Percentiles rank a stretch among this genome's conserved stretches.
Evolutionary conservation across 2,797 vertebrate genomes (phyloP).

Genomic region (Todus mexicanus): DNA sequence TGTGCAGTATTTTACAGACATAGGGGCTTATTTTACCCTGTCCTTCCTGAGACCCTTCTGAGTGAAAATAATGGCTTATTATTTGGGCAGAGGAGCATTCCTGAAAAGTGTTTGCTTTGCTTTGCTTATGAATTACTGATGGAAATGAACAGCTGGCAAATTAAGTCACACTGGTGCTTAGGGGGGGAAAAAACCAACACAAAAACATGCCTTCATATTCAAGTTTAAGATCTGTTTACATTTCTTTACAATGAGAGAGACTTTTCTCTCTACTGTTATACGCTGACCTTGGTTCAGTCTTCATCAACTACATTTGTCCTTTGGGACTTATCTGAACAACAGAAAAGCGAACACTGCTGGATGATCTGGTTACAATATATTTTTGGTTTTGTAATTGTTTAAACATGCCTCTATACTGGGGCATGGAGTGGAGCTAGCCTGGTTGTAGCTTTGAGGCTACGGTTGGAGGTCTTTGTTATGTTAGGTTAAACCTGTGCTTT

Average conservation of each 20-base stretch:
- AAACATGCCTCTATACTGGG: fast-evolving
- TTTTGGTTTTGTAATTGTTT: not conserved
- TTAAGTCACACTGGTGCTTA: not conserved
- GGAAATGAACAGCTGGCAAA: constrained; percentile 51
- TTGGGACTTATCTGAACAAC: not conserved
- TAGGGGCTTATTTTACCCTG: not conserved
- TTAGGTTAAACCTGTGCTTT: not conserved
- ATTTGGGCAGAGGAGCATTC: constrained; percentile 10
- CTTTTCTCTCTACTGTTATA: not conserved
- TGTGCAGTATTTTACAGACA: not conserved
- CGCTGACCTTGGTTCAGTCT: not conserved
- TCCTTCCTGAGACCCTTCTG: not conserved
- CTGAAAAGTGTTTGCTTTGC: constrained; percentile 11
- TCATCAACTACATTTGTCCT: not conserved
- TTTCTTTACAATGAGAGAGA: not conserved
- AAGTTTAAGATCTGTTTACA: not conserved
- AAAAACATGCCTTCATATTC: not conserved
- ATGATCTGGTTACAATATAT: not conserved
- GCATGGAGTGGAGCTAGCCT: fast-evolving
- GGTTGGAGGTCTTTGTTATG: not conserved
- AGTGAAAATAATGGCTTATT: constrained; percentile 38
- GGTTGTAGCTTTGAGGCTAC: not conserved
- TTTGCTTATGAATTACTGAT: constrained; percentile 29
- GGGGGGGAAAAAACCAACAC: not conserved
- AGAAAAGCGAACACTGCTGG: not conserved